Evolutionary conservation across 1,140 invertebrate genomes (phyloP), one percentile per base, ranked within the genome.

Genomic region (Homalodisca vitripennis): DNA sequence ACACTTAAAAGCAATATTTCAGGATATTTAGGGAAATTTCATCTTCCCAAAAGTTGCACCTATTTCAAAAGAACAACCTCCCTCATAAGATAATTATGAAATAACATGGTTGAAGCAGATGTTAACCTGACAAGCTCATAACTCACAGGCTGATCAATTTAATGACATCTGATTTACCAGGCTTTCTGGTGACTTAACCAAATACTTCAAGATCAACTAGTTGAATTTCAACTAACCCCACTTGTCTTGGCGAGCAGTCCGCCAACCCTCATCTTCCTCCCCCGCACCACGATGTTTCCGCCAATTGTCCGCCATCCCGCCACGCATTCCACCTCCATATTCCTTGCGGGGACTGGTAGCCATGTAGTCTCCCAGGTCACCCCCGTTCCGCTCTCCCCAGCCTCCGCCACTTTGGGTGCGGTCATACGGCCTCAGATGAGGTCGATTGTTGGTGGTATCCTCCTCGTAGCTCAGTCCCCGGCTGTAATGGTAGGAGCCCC

Each of bases 381-480:
- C 84, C 0, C 87, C 87, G 75, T 89, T 89, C 67, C 87, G 75
- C 73, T 88, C 87, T 48, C 79, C 80, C 86, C 87, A 88, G 31
- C 70, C 66, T 2, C 66, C 63, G 24, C 62, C 48, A 65, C 69
- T 68, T 31, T 57, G 17, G 48, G 77, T 75, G 67, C 82, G 73
- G 68, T 82, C 81, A 74, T 82, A 79, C 60, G 57, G 53, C 1
- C 69, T 67, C 34, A 69, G 71, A n/a, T n/a, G n/a, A 10, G 34
- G 53, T 53, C 71, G 67, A 34, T 57, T 41, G 62, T 70, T 70
- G 13, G 60, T 67, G 24, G 34, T 32, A 24, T 51, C 60, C 24
- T 85, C 84, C 32, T 85, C 83, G 46, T 83, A 83, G 65, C 82
- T 81, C 60, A 81, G 75, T n/a, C 84, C 81, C 10, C 87, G 83